Percentiles rank a stretch among this genome's conserved stretches.
Conservation (phyloP, 2,113 vertebrate genomes). For the Actinemys pallida region DNA sequence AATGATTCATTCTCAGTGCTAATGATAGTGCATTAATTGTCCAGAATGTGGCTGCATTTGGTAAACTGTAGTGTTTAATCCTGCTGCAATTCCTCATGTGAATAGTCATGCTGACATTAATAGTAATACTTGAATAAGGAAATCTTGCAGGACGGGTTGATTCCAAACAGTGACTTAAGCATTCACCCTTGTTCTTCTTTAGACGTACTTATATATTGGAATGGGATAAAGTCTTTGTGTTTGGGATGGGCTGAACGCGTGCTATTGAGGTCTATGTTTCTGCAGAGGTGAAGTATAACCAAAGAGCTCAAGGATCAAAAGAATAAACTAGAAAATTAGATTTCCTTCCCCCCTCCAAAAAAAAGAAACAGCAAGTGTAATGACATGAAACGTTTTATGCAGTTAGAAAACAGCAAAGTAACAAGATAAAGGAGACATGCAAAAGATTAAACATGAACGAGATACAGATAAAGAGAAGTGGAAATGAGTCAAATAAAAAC, state of each 20-base stretch:
- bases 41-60: fast-evolving
- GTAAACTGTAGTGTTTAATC: neutral
- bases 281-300: neutral
- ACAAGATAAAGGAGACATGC: neutral
- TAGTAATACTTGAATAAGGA: neutral
- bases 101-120: fast-evolving
- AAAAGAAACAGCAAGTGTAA: neutral
- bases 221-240: neutral
- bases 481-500: constrained; percentile 1
- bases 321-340: neutral
- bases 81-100: fast-evolving
- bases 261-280: neutral
- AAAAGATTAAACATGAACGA: neutral
- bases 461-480: neutral
- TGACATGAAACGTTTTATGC: neutral
- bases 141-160: neutral
- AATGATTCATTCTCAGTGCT: neutral
- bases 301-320: constrained; percentile 10
- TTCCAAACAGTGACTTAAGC: fast-evolving
- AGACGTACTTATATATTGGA: neutral
- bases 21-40: neutral
- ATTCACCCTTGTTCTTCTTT: neutral
- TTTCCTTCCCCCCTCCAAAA: neutral
- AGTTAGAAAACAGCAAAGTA: constrained; percentile 27
- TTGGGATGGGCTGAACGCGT: neutral